Base-by-base conservation (phyloP, 2,797 vertebrate species). In the Oryzias dopingdopingensis region DNA sequence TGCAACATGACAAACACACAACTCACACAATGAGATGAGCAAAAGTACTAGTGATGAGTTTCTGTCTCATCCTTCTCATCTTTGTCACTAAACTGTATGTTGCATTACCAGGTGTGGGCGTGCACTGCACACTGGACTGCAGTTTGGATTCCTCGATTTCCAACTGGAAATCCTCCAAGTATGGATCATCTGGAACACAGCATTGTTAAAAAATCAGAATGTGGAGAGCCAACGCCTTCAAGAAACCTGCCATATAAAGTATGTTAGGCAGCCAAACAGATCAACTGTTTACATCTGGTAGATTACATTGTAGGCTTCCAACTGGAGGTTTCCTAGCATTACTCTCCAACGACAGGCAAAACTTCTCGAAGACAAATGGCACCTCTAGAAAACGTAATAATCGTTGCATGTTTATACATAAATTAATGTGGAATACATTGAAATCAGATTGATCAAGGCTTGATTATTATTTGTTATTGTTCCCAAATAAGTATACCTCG, bases 101-200 rank as follows among this genome's bases (percentile, higher is more conserved):
- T 59, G 15, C 7, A 8, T 86, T 92, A 98, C 96, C 96, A 26
- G 96, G 95, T 55, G 81, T 85, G 1, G 96, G 96, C 0, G 93
- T 95, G 72, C 96, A 98, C 75, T 98, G 96, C 77, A 95, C 89
- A 45, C 90, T 94, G 55, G 91, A 90, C 46, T 94, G 93, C 24
- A 95, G 83, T 89, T 95, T 96, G 40, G 94, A 90, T 68, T 96
- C 95, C 56, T 96, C 96, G 52, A 90, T 85, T 63, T 95, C 94
- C 63, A 92, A 29, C 74, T 95, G 95, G 70, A 96, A 94, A 60
- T 98, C 96, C 6, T 97, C 96, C 72, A 92, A 71, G 65, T 98
- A 95, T 26, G 93, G 88, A 65, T 97, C 96, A 89, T 97, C 96
- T 98, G 88, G 43, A 88, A 77, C 37, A 74, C 58, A 57, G 2